Percentiles rank a stretch among this genome's conserved stretches.
These are phyloP conservation scores for Yponomeuta evonymella DNA, from an alignment of 2,888 invertebrate genomes.

Conservation along the genomic window DNA sequence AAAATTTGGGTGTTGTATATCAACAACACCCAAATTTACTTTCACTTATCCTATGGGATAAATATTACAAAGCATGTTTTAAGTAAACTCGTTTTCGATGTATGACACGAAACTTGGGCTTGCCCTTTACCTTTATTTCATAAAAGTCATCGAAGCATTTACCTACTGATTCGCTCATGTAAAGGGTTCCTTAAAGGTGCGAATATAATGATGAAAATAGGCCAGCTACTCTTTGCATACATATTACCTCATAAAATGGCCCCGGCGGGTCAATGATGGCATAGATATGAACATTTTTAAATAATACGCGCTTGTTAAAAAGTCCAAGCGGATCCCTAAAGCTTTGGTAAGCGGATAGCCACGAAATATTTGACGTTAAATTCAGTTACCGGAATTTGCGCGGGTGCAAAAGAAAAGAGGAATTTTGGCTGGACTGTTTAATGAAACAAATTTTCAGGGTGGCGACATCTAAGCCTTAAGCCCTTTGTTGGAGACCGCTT, in stretches of 20 bases:
- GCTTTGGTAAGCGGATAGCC: conserved; percentile 50
- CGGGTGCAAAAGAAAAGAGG: conserved; percentile 52
- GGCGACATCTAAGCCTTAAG: conserved; percentile 67
- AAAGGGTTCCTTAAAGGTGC: not conserved
- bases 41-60: too few species aligned
- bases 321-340: conserved; percentile 18
- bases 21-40: too few species aligned
- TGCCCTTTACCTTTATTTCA: too few species aligned
- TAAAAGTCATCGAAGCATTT: too few species aligned
- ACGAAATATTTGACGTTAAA: conserved; percentile 48
- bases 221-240: not conserved
- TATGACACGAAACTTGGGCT: too few species aligned
- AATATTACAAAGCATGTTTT: too few species aligned
- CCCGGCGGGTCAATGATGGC: not conserved
- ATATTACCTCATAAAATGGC: not conserved
- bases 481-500: conserved; percentile 61
- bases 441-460: conserved; percentile 72
- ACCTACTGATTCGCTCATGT: too few species aligned
- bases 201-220: not conserved
- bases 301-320: not conserved
- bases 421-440: conserved; percentile 58
- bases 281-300: not conserved
- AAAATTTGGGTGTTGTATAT: too few species aligned
- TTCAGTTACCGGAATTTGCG: conserved; percentile 46
- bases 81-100: too few species aligned